These are phyloP conservation scores for Neodiprion fabricii DNA, from an alignment of 1,140 invertebrate species.

Conservation along the genomic window DNA sequence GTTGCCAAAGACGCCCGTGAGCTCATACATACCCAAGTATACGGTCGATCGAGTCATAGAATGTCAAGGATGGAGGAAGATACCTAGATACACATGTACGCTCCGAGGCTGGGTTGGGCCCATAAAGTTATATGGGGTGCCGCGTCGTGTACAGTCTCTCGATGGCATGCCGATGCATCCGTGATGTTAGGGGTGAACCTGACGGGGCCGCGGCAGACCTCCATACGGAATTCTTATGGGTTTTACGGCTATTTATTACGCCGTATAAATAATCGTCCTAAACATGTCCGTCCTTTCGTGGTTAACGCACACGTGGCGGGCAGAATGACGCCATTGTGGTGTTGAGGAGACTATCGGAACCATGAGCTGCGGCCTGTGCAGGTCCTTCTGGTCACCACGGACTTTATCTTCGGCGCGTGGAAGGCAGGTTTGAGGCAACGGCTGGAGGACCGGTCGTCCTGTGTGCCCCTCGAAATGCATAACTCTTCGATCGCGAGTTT, in stretches of 20 bases:
- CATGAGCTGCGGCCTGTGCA: not conserved
- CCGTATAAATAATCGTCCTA: constrained; percentile 1
- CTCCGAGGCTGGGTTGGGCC: not conserved
- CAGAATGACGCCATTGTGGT: not conserved
- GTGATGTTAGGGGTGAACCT: constrained; percentile 3
- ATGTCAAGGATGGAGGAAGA: constrained; percentile 1
- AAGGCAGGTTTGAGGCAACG: not conserved
- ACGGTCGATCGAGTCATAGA: not conserved
- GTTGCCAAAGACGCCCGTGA: not conserved
- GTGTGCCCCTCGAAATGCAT: not conserved
- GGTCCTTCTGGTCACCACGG: not conserved
- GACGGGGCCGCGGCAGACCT: not conserved
- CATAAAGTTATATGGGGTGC: constrained; percentile 17
- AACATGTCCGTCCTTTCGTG: not conserved
- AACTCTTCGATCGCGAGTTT: not conserved
- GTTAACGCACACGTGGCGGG: not conserved
- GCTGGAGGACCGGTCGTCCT: too few species aligned
- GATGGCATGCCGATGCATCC: constrained; percentile 6
- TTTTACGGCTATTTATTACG: constrained; percentile 2
- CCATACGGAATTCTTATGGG: constrained; percentile 5
- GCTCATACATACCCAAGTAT: not conserved
- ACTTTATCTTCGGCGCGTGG: not conserved
- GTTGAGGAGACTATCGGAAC: not conserved
- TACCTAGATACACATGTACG: constrained; percentile 5
- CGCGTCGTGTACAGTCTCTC: constrained; percentile 1